phyloP scores from a whole-genome alignment of 1,140 invertebrate genomes.

The Drosophila sproati region DNA sequence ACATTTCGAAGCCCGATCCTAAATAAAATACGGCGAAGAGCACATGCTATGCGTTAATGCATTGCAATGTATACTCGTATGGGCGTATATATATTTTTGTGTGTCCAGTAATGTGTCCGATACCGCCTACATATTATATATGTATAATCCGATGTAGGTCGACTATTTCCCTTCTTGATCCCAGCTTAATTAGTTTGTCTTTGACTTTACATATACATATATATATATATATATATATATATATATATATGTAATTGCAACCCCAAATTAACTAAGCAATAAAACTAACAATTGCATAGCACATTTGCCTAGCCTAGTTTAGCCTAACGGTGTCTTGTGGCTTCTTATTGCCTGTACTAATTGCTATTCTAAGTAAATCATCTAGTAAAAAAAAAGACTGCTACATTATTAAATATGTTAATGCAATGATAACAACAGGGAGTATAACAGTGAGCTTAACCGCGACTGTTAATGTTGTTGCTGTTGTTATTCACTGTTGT shows the following conservation, averaged over 20 bases:
- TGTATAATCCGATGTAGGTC: neutral
- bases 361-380: conserved; percentile 35
- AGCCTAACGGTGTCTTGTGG: conserved; percentile 41
- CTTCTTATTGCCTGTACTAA: conserved; percentile 32
- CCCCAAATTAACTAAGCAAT: conserved; percentile 23
- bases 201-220: conserved; percentile 13
- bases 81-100: conserved; percentile 36
- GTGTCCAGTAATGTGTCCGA: conserved; percentile 20
- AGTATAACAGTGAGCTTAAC: neutral
- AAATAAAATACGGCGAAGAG: conserved; percentile 82
- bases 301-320: conserved; percentile 32
- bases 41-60: conserved; percentile 59
- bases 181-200: conserved; percentile 59
- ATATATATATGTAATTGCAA: conserved; percentile 53
- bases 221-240: too few species aligned
- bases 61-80: conserved; percentile 46
- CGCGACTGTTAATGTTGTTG: conserved; percentile 6
- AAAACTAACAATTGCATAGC: conserved; percentile 58
- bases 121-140: too few species aligned
- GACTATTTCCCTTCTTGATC: conserved; percentile 3
- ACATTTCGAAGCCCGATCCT: conserved; percentile 77
- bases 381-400: conserved; percentile 27
- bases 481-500: conserved; percentile 8
- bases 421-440: conserved; percentile 1
- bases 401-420: conserved; percentile 38